Base-by-base conservation (phyloP, 2,888 invertebrate species). In the Petrolisthes manimaculis region DNA sequence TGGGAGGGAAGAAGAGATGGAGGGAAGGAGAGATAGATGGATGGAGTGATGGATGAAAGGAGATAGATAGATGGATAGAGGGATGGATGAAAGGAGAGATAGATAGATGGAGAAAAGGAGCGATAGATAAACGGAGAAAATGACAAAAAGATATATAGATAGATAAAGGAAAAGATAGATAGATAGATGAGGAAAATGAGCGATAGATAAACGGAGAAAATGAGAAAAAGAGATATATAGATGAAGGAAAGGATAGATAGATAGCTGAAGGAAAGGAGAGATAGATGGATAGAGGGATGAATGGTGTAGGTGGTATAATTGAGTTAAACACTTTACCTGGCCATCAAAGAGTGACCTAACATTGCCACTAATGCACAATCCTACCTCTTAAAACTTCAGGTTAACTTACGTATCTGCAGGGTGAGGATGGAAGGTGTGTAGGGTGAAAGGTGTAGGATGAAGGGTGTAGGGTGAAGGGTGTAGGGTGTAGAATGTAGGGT, bases 311-410 rank as follows among this genome's bases (percentile, higher is more conserved):
- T 71, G 71, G 9, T n/a, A 6, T 71, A 71, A 71, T 71, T 71
- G 71, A n/a, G 71, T 71, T 71, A 71, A 71, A n/a, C 71, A 71
- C 71, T 71, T 71, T 71, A 71, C 71, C 71, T 71, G 8, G 18
- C 71, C 71, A 71, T 71, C 71, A 71, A 71, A 71, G 71, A n/a
- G 5, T 12, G n/a, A n/a, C 61, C 18, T n/a, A n/a, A 71, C 18
- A n/a, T 14, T n/a, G 5, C 9, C 5, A n/a, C 71, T 71, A 71
- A 71, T 71, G 71, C 71, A 71, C 71, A 71, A 71, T 71, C 71
- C 71, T 18, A 12, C 9, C n/a, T n/a, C 71, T 71, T 71, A 71
- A 71, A 71, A 71, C 5, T 8, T 18, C 71, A 12, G 71, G 71
- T 12, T 71, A n/a, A n/a, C n/a, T n/a, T n/a, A n/a, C n/a, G n/a